These are phyloP conservation scores for Campylomormyrus numenius DNA, from an alignment of 2,113 vertebrate species.

Conservation along the genomic window DNA sequence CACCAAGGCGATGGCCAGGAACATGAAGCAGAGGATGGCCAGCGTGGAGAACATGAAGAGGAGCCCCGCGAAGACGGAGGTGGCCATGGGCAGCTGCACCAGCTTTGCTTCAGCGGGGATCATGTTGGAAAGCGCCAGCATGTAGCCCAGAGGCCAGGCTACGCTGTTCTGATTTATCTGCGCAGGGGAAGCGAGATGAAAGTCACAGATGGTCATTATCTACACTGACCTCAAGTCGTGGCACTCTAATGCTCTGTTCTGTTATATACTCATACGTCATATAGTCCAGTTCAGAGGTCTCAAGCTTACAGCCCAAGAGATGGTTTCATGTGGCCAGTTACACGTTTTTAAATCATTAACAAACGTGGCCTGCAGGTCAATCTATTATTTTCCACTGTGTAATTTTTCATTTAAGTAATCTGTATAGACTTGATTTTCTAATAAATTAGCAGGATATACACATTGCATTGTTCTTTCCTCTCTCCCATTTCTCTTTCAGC, in stretches of 20 bases:
- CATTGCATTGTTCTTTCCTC: neutral
- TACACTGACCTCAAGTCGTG: neutral
- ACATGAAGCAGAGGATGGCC: slow-evolving; percentile 61
- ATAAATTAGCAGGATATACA: neutral
- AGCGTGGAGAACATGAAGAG: slow-evolving; percentile 70
- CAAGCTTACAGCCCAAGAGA: neutral
- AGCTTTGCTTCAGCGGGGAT: slow-evolving; percentile 77
- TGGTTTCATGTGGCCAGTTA: neutral
- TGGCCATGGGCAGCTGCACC: slow-evolving; percentile 64
- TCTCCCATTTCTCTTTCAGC: neutral
- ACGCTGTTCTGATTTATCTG: slow-evolving; percentile 81
- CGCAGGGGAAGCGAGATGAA: slow-evolving; percentile 20
- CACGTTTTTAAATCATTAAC: neutral
- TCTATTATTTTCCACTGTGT: neutral
- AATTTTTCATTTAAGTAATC: neutral
- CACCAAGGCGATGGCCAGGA: slow-evolving; percentile 58
- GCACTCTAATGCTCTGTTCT: neutral
- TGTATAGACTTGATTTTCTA: neutral
- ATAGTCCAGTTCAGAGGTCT: neutral
- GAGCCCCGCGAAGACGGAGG: slow-evolving; percentile 66
- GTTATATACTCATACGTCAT: neutral
- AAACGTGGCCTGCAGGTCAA: neutral
- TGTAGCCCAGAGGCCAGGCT: slow-evolving; percentile 89
- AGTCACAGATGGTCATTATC: neutral
- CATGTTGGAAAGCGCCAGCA: slow-evolving; percentile 89